Evolutionary conservation across 2,797 vertebrate species (phyloP).

Genomic region (Pangasius larnaudii): DNA sequence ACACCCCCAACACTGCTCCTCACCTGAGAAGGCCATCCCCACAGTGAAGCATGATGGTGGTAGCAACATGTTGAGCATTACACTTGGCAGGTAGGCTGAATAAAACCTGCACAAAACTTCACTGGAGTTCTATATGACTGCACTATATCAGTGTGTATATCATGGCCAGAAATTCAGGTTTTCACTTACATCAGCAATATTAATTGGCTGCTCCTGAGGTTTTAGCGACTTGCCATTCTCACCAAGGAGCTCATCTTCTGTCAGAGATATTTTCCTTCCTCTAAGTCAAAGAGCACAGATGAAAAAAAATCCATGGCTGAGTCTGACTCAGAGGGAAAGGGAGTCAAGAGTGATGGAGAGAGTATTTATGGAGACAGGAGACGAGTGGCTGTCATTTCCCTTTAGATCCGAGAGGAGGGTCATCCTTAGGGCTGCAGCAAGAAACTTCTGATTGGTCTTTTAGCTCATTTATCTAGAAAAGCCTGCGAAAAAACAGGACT

Average conservation of each 20-base stretch:
- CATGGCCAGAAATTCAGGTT: not conserved
- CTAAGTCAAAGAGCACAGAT: constrained; percentile 4
- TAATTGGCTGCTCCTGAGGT: constrained; percentile 3
- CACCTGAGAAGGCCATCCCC: not conserved
- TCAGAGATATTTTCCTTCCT: constrained; percentile 2
- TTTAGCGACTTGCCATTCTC: constrained; percentile 28
- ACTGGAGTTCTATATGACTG: not conserved
- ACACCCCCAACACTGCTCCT: not conserved
- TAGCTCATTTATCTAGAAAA: constrained; percentile 10
- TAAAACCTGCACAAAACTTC: not conserved
- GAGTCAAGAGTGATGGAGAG: constrained; percentile 17
- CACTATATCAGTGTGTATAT: not conserved
- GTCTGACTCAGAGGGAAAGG: not conserved
- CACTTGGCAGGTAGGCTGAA: not conserved
- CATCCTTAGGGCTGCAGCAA: not conserved
- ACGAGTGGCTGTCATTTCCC: constrained; percentile 26
- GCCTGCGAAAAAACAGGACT: not conserved
- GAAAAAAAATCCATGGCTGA: not conserved
- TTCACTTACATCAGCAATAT: constrained; percentile 5
- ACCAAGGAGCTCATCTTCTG: constrained; percentile 15
- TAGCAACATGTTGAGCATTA: not conserved
- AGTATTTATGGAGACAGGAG: constrained; percentile 20
- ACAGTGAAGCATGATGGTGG: not conserved
- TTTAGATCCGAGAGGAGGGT: constrained; percentile 13
- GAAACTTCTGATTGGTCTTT: constrained; percentile 13